Conservation (phyloP, 1,140 invertebrate genomes). For the Scaptodrosophila lebanonensis region DNA sequence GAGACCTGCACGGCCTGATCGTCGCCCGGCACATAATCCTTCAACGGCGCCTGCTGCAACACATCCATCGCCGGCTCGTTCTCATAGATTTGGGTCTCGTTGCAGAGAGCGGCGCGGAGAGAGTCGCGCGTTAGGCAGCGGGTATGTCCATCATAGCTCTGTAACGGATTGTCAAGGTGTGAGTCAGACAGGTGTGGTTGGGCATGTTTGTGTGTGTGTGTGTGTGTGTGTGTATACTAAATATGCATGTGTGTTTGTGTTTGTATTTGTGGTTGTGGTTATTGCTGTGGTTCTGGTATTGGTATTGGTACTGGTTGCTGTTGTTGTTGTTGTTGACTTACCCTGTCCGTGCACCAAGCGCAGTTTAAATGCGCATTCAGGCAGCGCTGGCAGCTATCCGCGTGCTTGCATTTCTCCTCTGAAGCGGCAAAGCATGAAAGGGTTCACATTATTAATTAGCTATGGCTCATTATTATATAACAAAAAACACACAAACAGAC, state of each 20-base stretch:
- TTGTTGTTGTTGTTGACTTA: conserved; percentile 36
- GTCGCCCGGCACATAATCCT: conserved; percentile 66
- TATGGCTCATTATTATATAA: conserved; percentile 35
- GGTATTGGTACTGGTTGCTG: no score
- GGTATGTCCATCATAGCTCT: conserved; percentile 46
- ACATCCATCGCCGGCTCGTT: conserved; percentile 63
- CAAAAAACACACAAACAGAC: no score
- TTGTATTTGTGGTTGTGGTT: no score
- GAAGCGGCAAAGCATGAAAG: not conserved
- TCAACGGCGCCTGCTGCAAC: conserved; percentile 60
- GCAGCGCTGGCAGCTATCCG: conserved; percentile 73
- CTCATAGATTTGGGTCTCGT: conserved; percentile 43
- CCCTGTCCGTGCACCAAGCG: conserved; percentile 78
- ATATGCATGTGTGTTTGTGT: no score
- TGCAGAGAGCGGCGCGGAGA: conserved; percentile 48
- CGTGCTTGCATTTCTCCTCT: conserved; percentile 58
- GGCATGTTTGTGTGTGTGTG: no score
- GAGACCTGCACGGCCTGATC: conserved; percentile 80
- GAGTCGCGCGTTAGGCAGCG: conserved; percentile 56
- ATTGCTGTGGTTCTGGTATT: no score
- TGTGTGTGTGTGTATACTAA: no score
- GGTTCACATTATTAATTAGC: not conserved
- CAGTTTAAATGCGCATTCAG: conserved; percentile 59
- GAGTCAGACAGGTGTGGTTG: no score
- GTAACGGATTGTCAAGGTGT: not conserved